Percentiles rank a stretch among this genome's conserved stretches.
phyloP scores from a whole-genome alignment of 2,888 invertebrate genomes.

The Megamerina dolium region DNA sequence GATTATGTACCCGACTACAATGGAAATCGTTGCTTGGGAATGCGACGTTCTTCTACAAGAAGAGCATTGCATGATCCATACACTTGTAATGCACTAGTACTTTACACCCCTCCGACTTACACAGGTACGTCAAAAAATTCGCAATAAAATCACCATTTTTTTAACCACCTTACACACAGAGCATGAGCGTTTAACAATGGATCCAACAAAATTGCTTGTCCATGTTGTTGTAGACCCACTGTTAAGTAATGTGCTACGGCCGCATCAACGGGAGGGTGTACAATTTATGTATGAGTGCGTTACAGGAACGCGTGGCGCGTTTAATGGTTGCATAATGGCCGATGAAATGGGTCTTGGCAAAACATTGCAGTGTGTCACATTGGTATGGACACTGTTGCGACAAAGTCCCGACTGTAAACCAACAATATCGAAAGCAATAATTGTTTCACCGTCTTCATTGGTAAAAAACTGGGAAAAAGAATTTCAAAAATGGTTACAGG shows the following conservation, averaged over 20 bases:
- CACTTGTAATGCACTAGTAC: conserved; percentile 83
- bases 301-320: conserved; percentile 76
- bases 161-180: too few relatives aligned
- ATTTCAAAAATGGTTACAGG: conserved; percentile 92
- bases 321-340: conserved; percentile 97
- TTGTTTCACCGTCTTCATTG: conserved; percentile 94
- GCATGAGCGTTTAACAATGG: conserved; percentile 80
- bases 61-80: conserved; percentile 85
- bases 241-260: conserved; percentile 81
- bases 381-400: conserved; percentile 88
- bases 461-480: conserved; percentile 99
- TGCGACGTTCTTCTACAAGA: conserved; percentile 55
- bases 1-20: conserved; percentile 74
- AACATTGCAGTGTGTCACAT: conserved; percentile 93
- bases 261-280: conserved; percentile 98
- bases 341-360: conserved; percentile 99
- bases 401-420: conserved; percentile 92
- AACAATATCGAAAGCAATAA: conserved; percentile 84
- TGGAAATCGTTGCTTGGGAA: conserved; percentile 72
- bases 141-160: too few relatives aligned
- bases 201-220: conserved; percentile 60
- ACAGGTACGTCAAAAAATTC: too few relatives aligned
- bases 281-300: conserved; percentile 99
- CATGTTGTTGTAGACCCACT: conserved; percentile 97
- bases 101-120: conserved; percentile 77